Evolutionary conservation across 2,113 vertebrate genomes (phyloP).

Genomic region (Phocoena phocoena): DNA sequence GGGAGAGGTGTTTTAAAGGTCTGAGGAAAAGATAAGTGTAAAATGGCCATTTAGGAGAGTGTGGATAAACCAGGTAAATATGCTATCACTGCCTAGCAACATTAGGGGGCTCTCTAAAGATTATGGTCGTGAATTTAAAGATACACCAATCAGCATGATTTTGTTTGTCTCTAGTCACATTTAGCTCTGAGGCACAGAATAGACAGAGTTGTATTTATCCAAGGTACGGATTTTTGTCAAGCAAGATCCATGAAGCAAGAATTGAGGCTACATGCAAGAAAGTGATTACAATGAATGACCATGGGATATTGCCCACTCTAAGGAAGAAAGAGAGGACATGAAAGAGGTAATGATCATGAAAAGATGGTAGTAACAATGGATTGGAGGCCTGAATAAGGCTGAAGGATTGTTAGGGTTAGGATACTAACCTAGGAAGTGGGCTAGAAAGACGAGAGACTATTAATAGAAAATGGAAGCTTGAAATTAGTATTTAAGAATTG

Average conservation of each 20-base stretch:
- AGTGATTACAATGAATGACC: not conserved
- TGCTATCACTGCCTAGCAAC: not conserved
- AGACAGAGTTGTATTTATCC: not conserved
- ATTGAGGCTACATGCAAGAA: not conserved
- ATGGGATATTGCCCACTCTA: not conserved
- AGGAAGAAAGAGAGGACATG: not conserved
- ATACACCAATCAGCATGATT: not conserved
- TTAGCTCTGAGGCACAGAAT: not conserved
- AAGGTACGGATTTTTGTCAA: not conserved
- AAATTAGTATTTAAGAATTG: conserved; percentile 6
- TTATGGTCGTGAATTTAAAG: not conserved
- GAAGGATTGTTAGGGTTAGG: not conserved
- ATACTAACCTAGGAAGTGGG: not conserved
- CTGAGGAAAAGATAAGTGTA: not conserved
- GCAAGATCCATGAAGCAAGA: not conserved
- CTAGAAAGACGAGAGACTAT: not conserved
- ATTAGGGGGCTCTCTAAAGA: not conserved
- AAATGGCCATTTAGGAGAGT: not conserved
- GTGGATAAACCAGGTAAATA: not conserved
- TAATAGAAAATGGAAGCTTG: not conserved
- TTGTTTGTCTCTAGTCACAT: not conserved
- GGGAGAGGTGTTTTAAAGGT: not conserved
- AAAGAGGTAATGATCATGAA: not conserved
- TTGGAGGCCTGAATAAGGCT: not conserved
- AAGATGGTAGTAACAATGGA: not conserved